These are phyloP conservation scores for Chascanopsetta lugubris DNA, from an alignment of 2,113 vertebrate species.

Conservation along the genomic window DNA sequence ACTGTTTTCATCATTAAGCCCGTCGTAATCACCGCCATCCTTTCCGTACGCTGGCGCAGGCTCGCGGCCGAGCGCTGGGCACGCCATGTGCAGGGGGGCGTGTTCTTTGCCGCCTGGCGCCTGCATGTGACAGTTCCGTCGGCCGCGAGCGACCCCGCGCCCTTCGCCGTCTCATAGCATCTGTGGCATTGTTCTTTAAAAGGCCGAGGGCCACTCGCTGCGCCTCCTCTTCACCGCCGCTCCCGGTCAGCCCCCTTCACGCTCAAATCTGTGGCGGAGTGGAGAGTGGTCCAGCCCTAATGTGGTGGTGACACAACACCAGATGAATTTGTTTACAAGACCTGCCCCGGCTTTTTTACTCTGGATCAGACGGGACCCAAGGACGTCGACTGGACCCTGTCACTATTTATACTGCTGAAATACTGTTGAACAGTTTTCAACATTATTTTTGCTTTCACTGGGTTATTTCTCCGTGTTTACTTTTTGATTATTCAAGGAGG, in stretches of 20 bases:
- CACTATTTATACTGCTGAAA: too few species aligned
- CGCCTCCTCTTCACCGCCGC: slow-evolving; percentile 55
- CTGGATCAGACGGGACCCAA: not conserved
- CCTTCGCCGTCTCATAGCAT: slow-evolving; percentile 73
- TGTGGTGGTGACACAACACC: slow-evolving; percentile 46
- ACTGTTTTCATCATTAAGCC: slow-evolving; percentile 72
- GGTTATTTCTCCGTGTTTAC: too few species aligned
- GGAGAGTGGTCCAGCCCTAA: slow-evolving; percentile 22
- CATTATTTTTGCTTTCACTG: too few species aligned
- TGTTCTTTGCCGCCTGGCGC: slow-evolving; percentile 70
- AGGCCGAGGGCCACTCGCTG: slow-evolving; percentile 69
- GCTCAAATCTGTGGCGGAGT: slow-evolving; percentile 30
- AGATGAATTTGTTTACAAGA: slow-evolving; percentile 34
- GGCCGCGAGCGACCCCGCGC: slow-evolving; percentile 59
- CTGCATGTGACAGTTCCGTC: slow-evolving; percentile 78
- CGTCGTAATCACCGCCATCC: slow-evolving; percentile 61
- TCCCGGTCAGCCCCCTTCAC: slow-evolving; percentile 57
- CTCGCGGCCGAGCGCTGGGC: slow-evolving; percentile 51
- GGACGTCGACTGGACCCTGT: not conserved
- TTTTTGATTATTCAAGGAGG: too few species aligned
- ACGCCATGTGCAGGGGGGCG: slow-evolving; percentile 65
- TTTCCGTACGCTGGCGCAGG: slow-evolving; percentile 60
- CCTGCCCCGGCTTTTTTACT: slow-evolving; percentile 13
- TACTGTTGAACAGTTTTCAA: too few species aligned
- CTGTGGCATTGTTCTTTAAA: slow-evolving; percentile 72